Percentiles rank a stretch among this genome's conserved stretches.
phyloP scores from a whole-genome alignment of 2,113 vertebrate genomes.

The Cheilinus undulatus region DNA sequence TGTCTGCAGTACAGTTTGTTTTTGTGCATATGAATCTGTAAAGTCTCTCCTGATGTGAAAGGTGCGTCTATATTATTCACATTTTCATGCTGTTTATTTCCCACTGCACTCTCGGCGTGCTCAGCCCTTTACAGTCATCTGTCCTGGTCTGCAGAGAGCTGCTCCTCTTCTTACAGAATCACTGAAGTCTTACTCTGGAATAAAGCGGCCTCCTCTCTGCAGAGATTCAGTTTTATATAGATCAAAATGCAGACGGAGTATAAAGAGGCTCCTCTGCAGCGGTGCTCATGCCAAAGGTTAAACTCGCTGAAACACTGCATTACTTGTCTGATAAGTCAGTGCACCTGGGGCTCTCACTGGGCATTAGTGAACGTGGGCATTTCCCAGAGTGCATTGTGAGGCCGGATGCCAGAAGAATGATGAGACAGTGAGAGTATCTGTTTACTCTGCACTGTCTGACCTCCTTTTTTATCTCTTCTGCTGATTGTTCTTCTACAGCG shows the following conservation, averaged over 20 bases:
- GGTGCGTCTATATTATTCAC: no score
- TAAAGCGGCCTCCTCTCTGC: conserved; percentile 37
- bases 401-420: conserved; percentile 10
- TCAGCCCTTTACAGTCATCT: no score
- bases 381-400: conserved; percentile 57
- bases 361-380: conserved; percentile 49
- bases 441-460: conserved; percentile 60
- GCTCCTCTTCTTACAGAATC: conserved; percentile 2
- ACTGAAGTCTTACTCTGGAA: conserved; percentile 28
- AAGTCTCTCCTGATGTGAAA: no score
- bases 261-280: conserved; percentile 46
- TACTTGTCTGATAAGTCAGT: conserved; percentile 31
- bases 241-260: conserved; percentile 40
- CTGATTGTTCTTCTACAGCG: conserved; percentile 58
- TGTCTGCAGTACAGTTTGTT: no score
- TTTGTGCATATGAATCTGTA: no score
- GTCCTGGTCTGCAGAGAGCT: conserved; percentile 20
- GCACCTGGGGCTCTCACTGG: conserved; percentile 56
- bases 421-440: conserved; percentile 46
- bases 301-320: conserved; percentile 20
- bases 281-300: conserved; percentile 29
- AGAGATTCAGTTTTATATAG: conserved; percentile 39
- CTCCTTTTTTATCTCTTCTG: conserved; percentile 63
- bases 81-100: no score
- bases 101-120: no score